Percentiles rank a stretch among this genome's conserved stretches.
phyloP scores from a whole-genome alignment of 2,888 invertebrate species.

The Pachydiplax longipennis region DNA sequence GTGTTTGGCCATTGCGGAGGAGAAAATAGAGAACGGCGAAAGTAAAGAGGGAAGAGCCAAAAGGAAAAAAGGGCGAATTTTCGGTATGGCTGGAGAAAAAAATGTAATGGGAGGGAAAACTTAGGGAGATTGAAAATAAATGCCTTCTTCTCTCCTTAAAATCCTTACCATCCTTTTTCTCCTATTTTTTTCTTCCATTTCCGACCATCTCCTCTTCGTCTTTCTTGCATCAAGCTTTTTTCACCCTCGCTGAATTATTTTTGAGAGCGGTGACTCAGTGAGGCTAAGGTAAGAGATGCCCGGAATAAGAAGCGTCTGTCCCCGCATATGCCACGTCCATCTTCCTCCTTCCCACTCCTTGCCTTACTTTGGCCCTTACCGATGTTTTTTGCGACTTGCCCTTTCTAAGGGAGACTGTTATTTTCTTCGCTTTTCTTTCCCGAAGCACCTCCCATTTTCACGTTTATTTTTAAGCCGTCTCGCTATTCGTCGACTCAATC shows the following conservation, averaged over 20 bases:
- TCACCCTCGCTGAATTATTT: neutral
- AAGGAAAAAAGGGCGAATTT: neutral
- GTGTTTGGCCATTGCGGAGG: neutral
- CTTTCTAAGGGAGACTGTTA: neutral
- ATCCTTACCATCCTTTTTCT: neutral
- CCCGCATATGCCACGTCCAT: neutral
- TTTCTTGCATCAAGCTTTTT: neutral
- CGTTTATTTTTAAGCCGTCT: neutral
- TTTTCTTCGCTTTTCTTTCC: neutral
- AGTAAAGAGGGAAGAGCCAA: neutral
- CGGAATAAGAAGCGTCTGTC: neutral
- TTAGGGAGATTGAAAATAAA: neutral
- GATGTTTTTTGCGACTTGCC: neutral
- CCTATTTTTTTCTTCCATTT: neutral
- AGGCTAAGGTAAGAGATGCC: neutral
- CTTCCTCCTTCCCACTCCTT: neutral
- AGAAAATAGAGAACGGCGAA: neutral
- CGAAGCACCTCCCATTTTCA: neutral
- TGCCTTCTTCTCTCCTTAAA: neutral
- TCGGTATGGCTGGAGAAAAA: neutral
- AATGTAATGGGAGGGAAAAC: neutral
- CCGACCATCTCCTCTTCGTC: neutral
- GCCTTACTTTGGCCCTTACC: neutral
- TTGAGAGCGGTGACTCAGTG: neutral
- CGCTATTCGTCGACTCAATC: neutral